Percentiles rank a stretch among this genome's conserved stretches.
Evolutionary conservation across 1,140 invertebrate species (phyloP).

Genomic region (Bombus picipes): DNA sequence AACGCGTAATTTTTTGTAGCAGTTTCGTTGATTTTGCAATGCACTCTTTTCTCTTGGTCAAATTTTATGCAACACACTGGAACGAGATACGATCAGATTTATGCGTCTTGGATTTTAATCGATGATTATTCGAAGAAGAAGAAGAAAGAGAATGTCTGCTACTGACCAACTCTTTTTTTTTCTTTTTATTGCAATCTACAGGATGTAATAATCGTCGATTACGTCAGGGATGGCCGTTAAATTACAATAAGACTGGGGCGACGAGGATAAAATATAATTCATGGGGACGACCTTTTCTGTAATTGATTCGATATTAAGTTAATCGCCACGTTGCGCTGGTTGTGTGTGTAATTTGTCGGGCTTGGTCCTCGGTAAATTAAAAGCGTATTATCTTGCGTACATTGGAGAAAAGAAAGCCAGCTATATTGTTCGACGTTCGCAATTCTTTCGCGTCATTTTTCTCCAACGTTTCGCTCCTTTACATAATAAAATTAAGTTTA

Average conservation of each 20-base stretch:
- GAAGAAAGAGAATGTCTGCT: no score
- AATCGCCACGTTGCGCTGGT: not conserved
- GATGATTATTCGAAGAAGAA: no score
- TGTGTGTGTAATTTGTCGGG: not conserved
- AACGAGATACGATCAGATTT: no score
- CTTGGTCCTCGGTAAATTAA: not conserved
- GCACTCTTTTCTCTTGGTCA: no score
- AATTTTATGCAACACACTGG: no score
- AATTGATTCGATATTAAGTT: slow-evolving; percentile 2
- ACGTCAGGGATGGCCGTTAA: not conserved
- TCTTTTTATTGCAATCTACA: not conserved
- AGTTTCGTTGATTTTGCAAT: no score
- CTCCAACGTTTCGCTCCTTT: not conserved
- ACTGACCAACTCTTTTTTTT: not conserved
- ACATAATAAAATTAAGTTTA: no score
- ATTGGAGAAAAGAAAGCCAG: not conserved
- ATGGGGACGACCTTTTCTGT: not conserved
- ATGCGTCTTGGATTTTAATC: no score
- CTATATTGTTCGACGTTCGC: no score
- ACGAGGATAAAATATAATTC: not conserved
- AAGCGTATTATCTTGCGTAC: not conserved
- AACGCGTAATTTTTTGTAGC: no score
- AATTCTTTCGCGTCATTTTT: not conserved
- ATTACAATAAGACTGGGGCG: not conserved
- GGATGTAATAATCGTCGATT: not conserved